Base-by-base conservation (phyloP, 2,113 vertebrate genomes). In the Corvus hawaiiensis region DNA sequence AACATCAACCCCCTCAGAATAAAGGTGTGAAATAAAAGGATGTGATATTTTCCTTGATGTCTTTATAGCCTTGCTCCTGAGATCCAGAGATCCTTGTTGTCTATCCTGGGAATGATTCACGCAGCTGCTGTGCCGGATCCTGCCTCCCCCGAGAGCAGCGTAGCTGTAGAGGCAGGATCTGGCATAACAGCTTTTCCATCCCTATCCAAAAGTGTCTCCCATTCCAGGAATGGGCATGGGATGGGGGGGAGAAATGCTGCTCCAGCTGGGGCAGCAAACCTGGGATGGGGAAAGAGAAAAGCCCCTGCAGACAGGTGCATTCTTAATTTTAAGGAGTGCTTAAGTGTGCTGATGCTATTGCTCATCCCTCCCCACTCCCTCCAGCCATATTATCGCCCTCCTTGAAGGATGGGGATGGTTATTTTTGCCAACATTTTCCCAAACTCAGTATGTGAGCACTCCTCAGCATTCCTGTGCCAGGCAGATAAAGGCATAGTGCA, bases 31-130 rank as follows among this genome's bases (percentile, higher is more conserved):
- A 93, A 91, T 78, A 83, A 94, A 93, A 85, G 62, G 82, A 84
- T 77, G 64, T 33, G 63, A 67, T 79, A 59, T 80, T 84, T 93
- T 85, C 55, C 89, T 84, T 94, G 24, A 92, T 89, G 87, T 89
- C 86, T 95, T 89, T 59, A 51, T 58, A 78, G 35, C 26, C 78
- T 48, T 71, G 51, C 48, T 86, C 44, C 49, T 69, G 81, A 91
- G 69, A 94, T 91, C 51, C 87, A n/a, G 63, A 77, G 64, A 62
- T 89, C n/a, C 4, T 62, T 51, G 24, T 54, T 78, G 90, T 89
- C 69, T 87, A 2, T 62, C 81, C 85, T 11, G 3, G 81, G 84
- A 91, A 75, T 75, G 84, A 91, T 82, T 95, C 84, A 79, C 0
- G 2, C 27, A 44, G 76, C 39, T 15, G 7, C 69, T n/a, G 76